Conservation (phyloP, 2,888 invertebrate species). For the Bursaphelenchus okinawaensis region DNA sequence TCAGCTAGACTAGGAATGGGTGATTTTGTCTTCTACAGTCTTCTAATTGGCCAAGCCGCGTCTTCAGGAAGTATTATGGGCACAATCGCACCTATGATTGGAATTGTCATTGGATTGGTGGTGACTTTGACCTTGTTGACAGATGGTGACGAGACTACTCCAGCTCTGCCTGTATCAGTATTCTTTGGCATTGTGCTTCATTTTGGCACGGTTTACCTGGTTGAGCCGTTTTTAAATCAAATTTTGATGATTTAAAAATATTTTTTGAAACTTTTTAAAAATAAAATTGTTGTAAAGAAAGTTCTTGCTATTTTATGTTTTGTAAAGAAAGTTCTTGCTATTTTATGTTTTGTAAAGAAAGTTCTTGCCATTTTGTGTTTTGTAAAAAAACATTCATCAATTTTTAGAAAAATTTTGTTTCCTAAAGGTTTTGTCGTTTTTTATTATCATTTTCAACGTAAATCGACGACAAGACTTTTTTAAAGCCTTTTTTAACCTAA, state of each 20-base stretch:
- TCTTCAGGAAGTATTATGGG: constrained; percentile 30
- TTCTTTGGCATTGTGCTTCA: constrained; percentile 35
- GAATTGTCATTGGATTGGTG: constrained; percentile 40
- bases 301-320: too few species aligned
- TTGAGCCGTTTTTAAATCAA: constrained; percentile 19
- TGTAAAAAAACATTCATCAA: too few species aligned
- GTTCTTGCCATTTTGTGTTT: too few species aligned
- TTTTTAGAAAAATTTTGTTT: too few species aligned
- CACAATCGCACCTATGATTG: constrained; percentile 31
- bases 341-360: too few species aligned
- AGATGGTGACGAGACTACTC: constrained; percentile 35
- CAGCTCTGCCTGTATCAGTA: constrained; percentile 43
- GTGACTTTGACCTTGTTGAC: constrained; percentile 36
- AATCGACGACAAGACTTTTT: too few species aligned
- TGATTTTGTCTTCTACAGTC: constrained; percentile 50
- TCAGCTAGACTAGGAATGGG: constrained; percentile 47
- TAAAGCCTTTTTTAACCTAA: too few species aligned
- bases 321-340: too few species aligned
- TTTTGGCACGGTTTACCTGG: constrained; percentile 23
- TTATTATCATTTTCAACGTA: too few species aligned
- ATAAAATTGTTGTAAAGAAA: too few species aligned
- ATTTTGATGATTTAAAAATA: not conserved
- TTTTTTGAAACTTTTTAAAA: too few species aligned
- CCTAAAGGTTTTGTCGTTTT: too few species aligned
- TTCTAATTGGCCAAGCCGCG: constrained; percentile 46